Conservation (phyloP, 2,888 invertebrate genomes). For the Lordiphosa fenestrarum region DNA sequence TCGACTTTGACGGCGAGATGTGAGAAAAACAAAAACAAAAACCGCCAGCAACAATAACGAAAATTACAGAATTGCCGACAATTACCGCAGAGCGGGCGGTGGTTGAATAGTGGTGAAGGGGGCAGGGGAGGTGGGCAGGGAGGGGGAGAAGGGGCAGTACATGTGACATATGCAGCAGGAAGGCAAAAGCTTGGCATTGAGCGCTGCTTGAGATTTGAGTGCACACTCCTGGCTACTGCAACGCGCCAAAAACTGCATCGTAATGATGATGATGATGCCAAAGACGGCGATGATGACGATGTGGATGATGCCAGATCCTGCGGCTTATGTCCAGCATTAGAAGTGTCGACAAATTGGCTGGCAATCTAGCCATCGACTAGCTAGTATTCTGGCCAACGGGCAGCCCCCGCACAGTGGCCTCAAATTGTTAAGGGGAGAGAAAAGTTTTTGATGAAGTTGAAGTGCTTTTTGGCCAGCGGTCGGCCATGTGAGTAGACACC, state of each 20-base stretch:
- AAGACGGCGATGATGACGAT: constrained; percentile 17
- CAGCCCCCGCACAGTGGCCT: constrained; percentile 32
- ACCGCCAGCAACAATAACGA: constrained; percentile 50
- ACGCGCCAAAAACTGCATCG: constrained; percentile 28
- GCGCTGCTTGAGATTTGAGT: constrained; percentile 36
- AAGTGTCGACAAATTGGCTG: constrained; percentile 71
- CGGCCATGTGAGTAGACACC: too few species aligned
- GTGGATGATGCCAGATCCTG: constrained; percentile 39
- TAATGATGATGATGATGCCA: constrained; percentile 24
- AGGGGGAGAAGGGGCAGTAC: background rate
- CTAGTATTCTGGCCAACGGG: constrained; percentile 36
- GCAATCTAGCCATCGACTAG: constrained; percentile 18
- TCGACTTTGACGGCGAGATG: constrained; percentile 52
- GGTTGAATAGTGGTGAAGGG: background rate
- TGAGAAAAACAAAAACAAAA: constrained; percentile 48
- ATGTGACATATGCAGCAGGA: constrained; percentile 31
- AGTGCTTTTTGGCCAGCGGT: too few species aligned
- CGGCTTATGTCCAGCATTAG: constrained; percentile 58
- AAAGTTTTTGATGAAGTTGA: too few species aligned
- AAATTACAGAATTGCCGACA: constrained; percentile 71
- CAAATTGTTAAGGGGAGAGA: too few species aligned
- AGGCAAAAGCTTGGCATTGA: constrained; percentile 7
- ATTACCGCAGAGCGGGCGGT: constrained; percentile 36
- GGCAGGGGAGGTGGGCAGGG: background rate
- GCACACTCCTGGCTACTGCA: constrained; percentile 38